Evolutionary conservation across 2,888 invertebrate genomes (phyloP), one percentile per base, ranked within the genome.

Genomic region (Agrotis puta): DNA sequence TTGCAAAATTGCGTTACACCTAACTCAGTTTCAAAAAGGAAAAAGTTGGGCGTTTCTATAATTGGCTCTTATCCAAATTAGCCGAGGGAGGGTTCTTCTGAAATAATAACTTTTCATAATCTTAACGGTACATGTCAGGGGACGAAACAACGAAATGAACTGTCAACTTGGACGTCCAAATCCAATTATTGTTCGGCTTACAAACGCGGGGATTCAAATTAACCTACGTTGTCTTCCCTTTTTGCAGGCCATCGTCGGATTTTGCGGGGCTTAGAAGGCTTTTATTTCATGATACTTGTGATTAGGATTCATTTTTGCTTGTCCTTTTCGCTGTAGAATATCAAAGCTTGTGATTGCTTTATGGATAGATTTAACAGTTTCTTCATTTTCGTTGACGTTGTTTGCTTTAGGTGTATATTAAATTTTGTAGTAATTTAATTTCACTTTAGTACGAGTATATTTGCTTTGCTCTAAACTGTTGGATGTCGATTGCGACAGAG

Each of bases 111-210:
- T 94, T 94, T 93, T 94, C 92, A 94, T 93, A 94, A 93, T 94
- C 94, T 92, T 92, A 91, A 92, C 92, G 90, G 93, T 91, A 92
- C 92, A 94, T 92, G 92, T 93, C 93, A 92, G 89, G 90, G 93
- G 92, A 90, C 89, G 92, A 90, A 91, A 92, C 93, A 94, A 92
- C 93, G 90, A 93, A 95, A 95, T 95, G 93, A 95, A 94, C 95
- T 95, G 95, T 95, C 95, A 94, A 94, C 94, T 89, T 90, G 90
- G 92, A 94, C 91, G 92, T 92, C 92, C 93, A 93, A 94, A 95
- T 94, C 94, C 94, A 95, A 95, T 95, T 95, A 95, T 93, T 92
- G 92, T 91, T 91, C 86, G 89, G 91, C 91, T 91, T 91, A 92
- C 92, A 92, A 94, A 93, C 91, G 92, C 91, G 88, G 91, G 90